phyloP scores from a whole-genome alignment of 2,888 invertebrate species.

The Agrotis segetum region DNA sequence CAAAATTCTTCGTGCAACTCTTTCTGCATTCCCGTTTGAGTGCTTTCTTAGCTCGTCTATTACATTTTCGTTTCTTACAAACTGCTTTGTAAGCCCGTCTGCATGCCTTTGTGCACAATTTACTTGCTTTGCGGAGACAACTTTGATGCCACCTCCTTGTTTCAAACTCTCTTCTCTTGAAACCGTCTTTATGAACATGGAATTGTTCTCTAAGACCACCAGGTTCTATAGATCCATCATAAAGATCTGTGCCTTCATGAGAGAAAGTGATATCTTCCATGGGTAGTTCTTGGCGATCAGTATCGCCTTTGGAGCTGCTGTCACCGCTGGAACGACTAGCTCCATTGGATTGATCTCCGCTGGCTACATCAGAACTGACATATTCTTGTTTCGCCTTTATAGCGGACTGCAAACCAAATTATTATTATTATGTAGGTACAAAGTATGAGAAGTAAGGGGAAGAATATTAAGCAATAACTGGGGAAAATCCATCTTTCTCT shows the following conservation, averaged over 20 bases:
- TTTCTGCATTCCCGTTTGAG: conserved; percentile 46
- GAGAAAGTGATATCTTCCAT: conserved; percentile 13
- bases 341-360: conserved; percentile 4
- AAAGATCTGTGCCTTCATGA: not conserved
- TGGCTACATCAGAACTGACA: conserved; percentile 17
- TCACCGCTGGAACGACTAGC: not conserved
- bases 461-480: not conserved
- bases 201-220: conserved; percentile 7
- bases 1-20: conserved; percentile 42
- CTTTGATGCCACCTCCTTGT: conserved; percentile 23
- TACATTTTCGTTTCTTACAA: conserved; percentile 41
- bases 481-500: not conserved
- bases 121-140: conserved; percentile 36
- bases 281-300: conserved; percentile 3
- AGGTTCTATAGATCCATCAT: not conserved
- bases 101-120: conserved; percentile 42
- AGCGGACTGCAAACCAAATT: conserved; percentile 26
- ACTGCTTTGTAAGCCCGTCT: conserved; percentile 36
- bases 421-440: not conserved
- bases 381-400: conserved; percentile 30
- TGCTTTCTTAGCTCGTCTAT: conserved; percentile 23
- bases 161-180: conserved; percentile 1
- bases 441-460: too few relatives aligned
- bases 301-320: not conserved
- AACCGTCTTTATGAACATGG: not conserved